phyloP scores from a whole-genome alignment of 2,797 vertebrate genomes.

The Urosaurus nigricauda region DNA sequence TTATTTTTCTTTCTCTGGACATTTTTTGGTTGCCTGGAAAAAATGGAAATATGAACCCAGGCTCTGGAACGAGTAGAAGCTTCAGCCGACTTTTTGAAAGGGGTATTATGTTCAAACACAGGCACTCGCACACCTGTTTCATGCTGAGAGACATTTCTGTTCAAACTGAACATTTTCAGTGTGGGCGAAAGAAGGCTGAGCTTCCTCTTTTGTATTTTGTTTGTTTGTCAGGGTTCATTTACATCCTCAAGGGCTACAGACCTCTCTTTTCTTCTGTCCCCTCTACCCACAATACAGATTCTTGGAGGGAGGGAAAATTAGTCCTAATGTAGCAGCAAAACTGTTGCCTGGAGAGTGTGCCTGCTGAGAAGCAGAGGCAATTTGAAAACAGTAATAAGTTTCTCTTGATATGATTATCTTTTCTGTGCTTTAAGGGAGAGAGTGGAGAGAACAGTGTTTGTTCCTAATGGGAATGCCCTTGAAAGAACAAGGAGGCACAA shows the following conservation, averaged over 20 bases:
- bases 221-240: constrained; percentile 36
- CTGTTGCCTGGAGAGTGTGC: constrained; percentile 73
- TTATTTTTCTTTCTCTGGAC: constrained; percentile 37
- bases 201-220: constrained; percentile 45
- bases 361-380: constrained; percentile 74
- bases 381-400: constrained; percentile 78
- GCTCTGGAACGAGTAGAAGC: not conserved
- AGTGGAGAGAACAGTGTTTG: constrained; percentile 66
- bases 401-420: constrained; percentile 78
- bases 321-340: constrained; percentile 70
- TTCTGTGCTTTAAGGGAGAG: constrained; percentile 72
- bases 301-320: constrained; percentile 59
- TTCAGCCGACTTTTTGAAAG: not conserved
- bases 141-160: constrained; percentile 27
- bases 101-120: not conserved
- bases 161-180: constrained; percentile 27
- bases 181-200: constrained; percentile 38
- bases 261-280: constrained; percentile 54
- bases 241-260: constrained; percentile 39
- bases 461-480: constrained; percentile 75
- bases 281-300: constrained; percentile 63
- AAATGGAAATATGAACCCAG: constrained; percentile 14
- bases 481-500: constrained; percentile 73
- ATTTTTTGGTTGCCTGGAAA: not conserved
- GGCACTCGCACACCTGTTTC: not conserved